Conservation (phyloP, 1,140 invertebrate species). For the Agrypnia vestita region DNA sequence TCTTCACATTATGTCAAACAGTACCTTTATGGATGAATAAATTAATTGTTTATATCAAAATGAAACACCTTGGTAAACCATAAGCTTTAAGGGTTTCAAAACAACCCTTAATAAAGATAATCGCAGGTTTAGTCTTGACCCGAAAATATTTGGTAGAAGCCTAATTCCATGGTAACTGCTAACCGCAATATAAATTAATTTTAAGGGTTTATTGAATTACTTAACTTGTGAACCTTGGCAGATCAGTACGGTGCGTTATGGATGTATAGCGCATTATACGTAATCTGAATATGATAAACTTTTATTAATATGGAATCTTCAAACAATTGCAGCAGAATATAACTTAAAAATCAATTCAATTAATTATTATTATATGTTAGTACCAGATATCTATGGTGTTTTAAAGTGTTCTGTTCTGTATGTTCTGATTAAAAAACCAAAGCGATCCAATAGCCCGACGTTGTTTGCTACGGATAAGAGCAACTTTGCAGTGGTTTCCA, state of each 20-base stretch:
- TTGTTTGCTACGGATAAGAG: not conserved
- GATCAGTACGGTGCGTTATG: too few relatives aligned
- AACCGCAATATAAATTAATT: conserved; percentile 26
- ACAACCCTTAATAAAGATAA: conserved; percentile 46
- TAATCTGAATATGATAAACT: too few relatives aligned
- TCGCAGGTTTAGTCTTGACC: conserved; percentile 35
- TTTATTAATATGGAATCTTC: too few relatives aligned
- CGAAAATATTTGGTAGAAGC: conserved; percentile 28
- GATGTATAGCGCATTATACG: too few relatives aligned
- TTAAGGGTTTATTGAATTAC: conserved; percentile 28
- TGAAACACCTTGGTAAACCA: conserved; percentile 33
- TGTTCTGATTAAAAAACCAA: not conserved
- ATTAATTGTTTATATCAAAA: conserved; percentile 28
- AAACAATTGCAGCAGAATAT: too few relatives aligned
- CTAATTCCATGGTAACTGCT: not conserved
- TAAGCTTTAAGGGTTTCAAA: conserved; percentile 12
- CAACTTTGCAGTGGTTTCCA: not conserved
- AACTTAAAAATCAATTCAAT: too few relatives aligned
- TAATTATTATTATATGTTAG: too few relatives aligned
- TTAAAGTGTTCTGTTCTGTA: not conserved
- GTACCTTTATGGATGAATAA: not conserved
- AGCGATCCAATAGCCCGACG: not conserved
- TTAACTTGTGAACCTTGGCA: too few relatives aligned
- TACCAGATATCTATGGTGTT: too few relatives aligned
- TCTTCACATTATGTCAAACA: too few relatives aligned